Evolutionary conservation across 2,888 invertebrate genomes (phyloP).

Genomic region (Galerucella nymphaeae): DNA sequence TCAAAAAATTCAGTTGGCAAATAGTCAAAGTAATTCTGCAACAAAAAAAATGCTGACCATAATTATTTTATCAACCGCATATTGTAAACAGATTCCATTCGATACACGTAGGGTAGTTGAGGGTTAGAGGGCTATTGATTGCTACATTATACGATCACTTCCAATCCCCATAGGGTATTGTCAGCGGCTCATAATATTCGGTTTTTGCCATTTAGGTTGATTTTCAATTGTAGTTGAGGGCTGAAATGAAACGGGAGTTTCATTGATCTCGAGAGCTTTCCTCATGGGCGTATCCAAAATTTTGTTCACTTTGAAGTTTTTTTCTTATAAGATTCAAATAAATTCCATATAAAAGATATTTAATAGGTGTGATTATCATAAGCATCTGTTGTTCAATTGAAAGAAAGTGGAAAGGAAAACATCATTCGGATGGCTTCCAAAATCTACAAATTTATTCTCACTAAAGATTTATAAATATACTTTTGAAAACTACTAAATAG

Average conservation of each 20-base stretch:
- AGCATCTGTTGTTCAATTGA: no score
- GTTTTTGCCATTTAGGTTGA: conserved; percentile 23
- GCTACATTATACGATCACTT: conserved; percentile 30
- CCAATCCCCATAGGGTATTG: conserved; percentile 21
- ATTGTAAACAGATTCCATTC: not conserved
- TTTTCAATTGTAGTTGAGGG: conserved; percentile 8
- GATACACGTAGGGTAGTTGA: conserved; percentile 14
- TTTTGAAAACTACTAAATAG: no score
- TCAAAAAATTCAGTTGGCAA: no score
- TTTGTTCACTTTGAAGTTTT: not conserved
- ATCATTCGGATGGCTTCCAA: no score
- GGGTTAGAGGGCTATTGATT: conserved; percentile 23
- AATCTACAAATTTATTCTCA: no score
- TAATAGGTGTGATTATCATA: no score
- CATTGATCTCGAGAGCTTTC: not conserved
- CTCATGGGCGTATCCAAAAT: not conserved
- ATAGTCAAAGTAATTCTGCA: no score
- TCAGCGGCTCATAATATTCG: conserved; percentile 14
- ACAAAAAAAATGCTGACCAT: not conserved
- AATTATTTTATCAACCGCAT: not conserved
- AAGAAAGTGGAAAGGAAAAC: no score
- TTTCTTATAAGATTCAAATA: no score
- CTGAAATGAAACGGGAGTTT: not conserved
- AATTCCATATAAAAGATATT: no score
- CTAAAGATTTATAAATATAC: no score